Conservation (phyloP, 2,797 vertebrate species). For the Sebastes iracundus region DNA sequence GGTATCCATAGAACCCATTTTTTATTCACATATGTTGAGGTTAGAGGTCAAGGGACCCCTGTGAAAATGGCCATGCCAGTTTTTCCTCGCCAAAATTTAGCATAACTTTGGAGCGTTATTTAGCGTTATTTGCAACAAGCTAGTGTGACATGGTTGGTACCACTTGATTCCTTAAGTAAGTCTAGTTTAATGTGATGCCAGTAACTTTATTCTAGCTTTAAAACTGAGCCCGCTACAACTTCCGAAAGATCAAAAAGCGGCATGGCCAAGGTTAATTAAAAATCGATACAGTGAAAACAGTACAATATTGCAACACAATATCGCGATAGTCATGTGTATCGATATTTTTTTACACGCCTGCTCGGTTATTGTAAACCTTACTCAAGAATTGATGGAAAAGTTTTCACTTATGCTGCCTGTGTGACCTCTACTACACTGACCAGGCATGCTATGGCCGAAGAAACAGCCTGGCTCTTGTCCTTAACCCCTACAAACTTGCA, state of each 20-base stretch:
- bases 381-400: not conserved
- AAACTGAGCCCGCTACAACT: too few relatives aligned
- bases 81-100: not conserved
- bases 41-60: not conserved
- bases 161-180: not conserved
- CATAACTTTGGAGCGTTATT: not conserved
- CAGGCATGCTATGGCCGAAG: not conserved
- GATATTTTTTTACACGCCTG: too few relatives aligned
- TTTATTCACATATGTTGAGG: not conserved
- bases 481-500: not conserved
- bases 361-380: not conserved
- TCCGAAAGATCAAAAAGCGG: too few relatives aligned
- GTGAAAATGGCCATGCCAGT: not conserved
- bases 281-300: too few relatives aligned
- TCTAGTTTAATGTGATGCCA: not conserved
- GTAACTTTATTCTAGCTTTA: too few relatives aligned
- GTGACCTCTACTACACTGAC: not conserved
- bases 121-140: not conserved
- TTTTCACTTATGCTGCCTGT: not conserved
- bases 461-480: not conserved
- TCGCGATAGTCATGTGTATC: not conserved
- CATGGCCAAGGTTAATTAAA: too few relatives aligned
- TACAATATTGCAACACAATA: too few relatives aligned
- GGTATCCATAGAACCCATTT: not conserved
- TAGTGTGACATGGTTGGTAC: not conserved